phyloP scores from a whole-genome alignment of 2,797 vertebrate genomes.

The Chelon labrosus region DNA sequence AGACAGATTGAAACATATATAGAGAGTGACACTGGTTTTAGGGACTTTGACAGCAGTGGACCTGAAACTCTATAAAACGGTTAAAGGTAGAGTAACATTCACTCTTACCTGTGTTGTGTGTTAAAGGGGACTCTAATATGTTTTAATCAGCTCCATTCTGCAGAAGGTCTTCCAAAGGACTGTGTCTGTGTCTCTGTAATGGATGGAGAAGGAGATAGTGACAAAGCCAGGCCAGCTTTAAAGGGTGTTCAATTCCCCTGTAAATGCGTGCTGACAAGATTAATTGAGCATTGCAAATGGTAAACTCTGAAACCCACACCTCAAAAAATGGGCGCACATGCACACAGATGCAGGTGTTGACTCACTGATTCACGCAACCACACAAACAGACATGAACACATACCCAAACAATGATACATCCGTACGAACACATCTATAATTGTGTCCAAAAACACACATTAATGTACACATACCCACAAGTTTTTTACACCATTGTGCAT shows the following conservation, averaged over 20 bases:
- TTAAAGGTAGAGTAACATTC: constrained; percentile 42
- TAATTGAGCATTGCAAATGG: constrained; percentile 89
- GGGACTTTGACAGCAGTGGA: constrained; percentile 16
- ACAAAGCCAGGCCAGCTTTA: constrained; percentile 76
- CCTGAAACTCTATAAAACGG: constrained; percentile 18
- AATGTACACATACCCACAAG: constrained; percentile 40
- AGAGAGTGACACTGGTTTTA: constrained; percentile 37
- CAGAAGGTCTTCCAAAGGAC: constrained; percentile 66
- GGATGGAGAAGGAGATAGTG: constrained; percentile 72
- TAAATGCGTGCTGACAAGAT: constrained; percentile 88
- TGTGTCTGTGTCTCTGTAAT: constrained; percentile 69
- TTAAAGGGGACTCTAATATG: constrained; percentile 53
- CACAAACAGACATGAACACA: constrained; percentile 38
- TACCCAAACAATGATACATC: constrained; percentile 30
- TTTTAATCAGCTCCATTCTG: constrained; percentile 63
- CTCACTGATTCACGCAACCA: constrained; percentile 22
- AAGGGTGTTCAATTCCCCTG: constrained; percentile 80
- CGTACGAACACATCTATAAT: constrained; percentile 33
- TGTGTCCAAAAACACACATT: constrained; percentile 46
- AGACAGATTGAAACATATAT: constrained; percentile 14
- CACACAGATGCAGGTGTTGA: constrained; percentile 46
- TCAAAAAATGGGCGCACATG: constrained; percentile 40
- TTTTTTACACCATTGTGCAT: constrained; percentile 35
- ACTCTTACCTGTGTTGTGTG: constrained; percentile 41
- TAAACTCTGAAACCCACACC: constrained; percentile 83